Base-by-base conservation (phyloP, 2,888 invertebrate species). In the Neuroscelio doddi region DNA sequence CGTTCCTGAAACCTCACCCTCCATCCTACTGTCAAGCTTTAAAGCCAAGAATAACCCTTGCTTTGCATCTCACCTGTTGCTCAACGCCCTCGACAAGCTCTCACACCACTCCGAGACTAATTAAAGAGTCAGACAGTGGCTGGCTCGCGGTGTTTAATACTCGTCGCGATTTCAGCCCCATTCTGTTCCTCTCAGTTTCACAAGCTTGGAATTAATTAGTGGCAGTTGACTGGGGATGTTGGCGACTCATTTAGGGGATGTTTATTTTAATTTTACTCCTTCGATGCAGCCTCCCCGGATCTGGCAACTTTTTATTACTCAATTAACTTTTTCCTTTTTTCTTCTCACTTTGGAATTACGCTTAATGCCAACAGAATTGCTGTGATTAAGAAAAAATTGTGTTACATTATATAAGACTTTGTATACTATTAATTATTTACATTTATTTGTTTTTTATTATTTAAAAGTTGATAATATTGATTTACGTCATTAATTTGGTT, bases 61-160 rank as follows among this genome's bases (percentile, higher is more conserved):
- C 82, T 82, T 82, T 81, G 79, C 82, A 82, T 82, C 81, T 81
- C 82, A 82, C 82, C 82, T 82, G 82, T 82, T 82, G 82, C 82
- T 80, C 77, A 64, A 59, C 74, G 73, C 78, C 78, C 80, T 81
- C 79, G 73, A 77, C 81, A 79, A 75, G 76, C 72, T 70, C 72
- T 64, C 67, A 63, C 70, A 74, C 77, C 69, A 74, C 75, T 79
- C 72, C 65, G 74, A 64, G 78, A 77, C 79, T 82, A 82, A 82
- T 82, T 82, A 82, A 81, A 82, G 80, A 82, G 80, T 79, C 80
- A 78, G 81, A 77, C 78, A 76, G 77, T 68, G 80, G 79, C 78
- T 77, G 76, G 73, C 75, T 76, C 72, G 76, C 76, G 76, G 76
- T 80, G 77, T 79, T 82, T 82, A 82, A 82, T 81, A 78, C 80